These are phyloP conservation scores for Chiloscyllium plagiosum DNA, from an alignment of 2,113 vertebrate species.

Conservation along the genomic window DNA sequence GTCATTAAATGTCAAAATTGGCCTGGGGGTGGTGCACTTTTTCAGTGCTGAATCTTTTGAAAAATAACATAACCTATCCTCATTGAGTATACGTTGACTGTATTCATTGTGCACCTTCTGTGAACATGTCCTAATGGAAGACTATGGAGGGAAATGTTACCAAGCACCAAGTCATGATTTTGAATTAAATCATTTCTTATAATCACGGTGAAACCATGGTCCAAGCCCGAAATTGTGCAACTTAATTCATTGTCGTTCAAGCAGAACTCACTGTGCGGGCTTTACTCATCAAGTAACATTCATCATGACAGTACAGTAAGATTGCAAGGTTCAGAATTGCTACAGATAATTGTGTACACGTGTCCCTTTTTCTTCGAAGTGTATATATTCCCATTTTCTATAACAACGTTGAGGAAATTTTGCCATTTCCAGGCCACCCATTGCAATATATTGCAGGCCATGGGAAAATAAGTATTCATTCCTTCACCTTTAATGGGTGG, in stretches of 20 bases:
- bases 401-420: not conserved
- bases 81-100: too few species aligned
- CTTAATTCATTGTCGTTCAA: too few species aligned
- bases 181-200: not conserved
- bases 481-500: not conserved
- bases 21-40: not conserved
- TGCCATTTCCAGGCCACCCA: not conserved
- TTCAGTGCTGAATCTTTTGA: too few species aligned
- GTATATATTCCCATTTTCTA: not conserved
- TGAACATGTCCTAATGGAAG: too few species aligned
- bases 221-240: not conserved
- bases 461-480: not conserved
- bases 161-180: not conserved
- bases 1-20: not conserved
- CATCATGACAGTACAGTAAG: not conserved
- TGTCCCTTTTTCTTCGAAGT: not conserved
- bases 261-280: not conserved
- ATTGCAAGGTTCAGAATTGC: not conserved
- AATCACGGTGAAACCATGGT: not conserved
- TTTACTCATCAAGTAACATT: not conserved
- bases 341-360: not conserved
- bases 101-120: too few species aligned
- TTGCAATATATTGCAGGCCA: not conserved
- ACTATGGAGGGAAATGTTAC: too few species aligned
- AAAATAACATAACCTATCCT: too few species aligned